phyloP scores from a whole-genome alignment of 2,888 invertebrate species.

The Sphaerophoria taeniata region DNA sequence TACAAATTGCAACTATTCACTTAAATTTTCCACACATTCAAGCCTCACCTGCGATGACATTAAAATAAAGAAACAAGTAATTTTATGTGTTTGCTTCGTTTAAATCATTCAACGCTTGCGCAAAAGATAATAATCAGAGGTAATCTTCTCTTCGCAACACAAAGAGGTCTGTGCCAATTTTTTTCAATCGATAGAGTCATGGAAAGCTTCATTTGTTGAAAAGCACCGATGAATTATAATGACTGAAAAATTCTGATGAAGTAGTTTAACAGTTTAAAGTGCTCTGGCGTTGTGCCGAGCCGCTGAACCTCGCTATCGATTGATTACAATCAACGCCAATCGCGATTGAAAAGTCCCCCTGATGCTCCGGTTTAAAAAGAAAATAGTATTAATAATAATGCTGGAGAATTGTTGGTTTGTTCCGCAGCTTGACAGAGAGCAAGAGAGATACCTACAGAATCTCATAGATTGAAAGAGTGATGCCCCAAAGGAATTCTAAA shows the following conservation, averaged over 20 bases:
- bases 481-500: conserved; percentile 69
- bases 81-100: neutral
- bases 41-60: no score
- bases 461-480: conserved; percentile 61
- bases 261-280: conserved; percentile 55
- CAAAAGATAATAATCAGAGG: conserved; percentile 34
- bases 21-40: no score
- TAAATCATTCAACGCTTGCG: conserved; percentile 21
- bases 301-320: conserved; percentile 41
- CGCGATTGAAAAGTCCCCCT: conserved; percentile 47
- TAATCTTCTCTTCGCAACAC: conserved; percentile 45
- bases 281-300: neutral
- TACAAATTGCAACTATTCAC: no score
- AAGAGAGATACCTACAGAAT: neutral
- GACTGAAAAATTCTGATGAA: conserved; percentile 52
- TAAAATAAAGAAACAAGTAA: neutral
- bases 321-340: conserved; percentile 65
- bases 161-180: conserved; percentile 57
- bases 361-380: neutral
- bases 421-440: conserved; percentile 20
- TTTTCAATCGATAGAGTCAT: conserved; percentile 30
- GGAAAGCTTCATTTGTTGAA: conserved; percentile 22
- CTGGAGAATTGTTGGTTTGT: conserved; percentile 49
- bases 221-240: conserved; percentile 29
- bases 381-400: conserved; percentile 52